Base-by-base conservation (phyloP, 2,113 vertebrate genomes). In the Nothoprocta pentlandii region DNA sequence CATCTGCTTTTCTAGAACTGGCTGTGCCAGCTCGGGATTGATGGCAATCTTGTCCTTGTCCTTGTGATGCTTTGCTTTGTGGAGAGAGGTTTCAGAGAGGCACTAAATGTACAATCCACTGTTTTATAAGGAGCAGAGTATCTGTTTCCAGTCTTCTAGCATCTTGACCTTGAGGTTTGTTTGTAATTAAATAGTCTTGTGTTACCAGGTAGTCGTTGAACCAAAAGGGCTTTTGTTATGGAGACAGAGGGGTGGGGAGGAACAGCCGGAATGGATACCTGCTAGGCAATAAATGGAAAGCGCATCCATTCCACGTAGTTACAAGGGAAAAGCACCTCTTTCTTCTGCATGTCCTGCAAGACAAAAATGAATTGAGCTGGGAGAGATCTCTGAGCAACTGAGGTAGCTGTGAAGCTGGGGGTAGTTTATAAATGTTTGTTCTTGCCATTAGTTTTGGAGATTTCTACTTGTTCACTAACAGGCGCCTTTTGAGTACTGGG, bases 161-260 rank as follows among this genome's bases (percentile, higher is more conserved):
- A 59, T 77, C 44, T 93, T 96, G 84, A 81, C 90, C 85, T 92
- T 92, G 80, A 92, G 70, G 39, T 91, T 70, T 80, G 66, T 79
- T 95, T 0, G 0, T 68, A 92, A 67, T 87, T 53, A 90, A 80
- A 87, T 89, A 93, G 78, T 74, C 74, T 54, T 82, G 86, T 80
- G 63, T 81, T 90, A 62, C 58, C 74, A 49, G 70, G 68, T 82
- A 85, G 70, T 53, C 58, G 34, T 0, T 34, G 63, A 92, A 81
- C 90, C 30, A 94, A 86, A 90, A 84, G 47, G 54, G 28, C 62
- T 49, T 10, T 19, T 86, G 54, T 86, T 90, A 32, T 10, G 73
- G 56, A 75, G 76, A 63, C 41, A 86, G 58, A 3, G 8, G 44
- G 49, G 19, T 39, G 46, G 53, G 80, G 83, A 90, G 49, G 47